Percentiles rank a stretch among this genome's conserved stretches.
phyloP scores from a whole-genome alignment of 2,888 invertebrate species.

The Neoascia interrupta region DNA sequence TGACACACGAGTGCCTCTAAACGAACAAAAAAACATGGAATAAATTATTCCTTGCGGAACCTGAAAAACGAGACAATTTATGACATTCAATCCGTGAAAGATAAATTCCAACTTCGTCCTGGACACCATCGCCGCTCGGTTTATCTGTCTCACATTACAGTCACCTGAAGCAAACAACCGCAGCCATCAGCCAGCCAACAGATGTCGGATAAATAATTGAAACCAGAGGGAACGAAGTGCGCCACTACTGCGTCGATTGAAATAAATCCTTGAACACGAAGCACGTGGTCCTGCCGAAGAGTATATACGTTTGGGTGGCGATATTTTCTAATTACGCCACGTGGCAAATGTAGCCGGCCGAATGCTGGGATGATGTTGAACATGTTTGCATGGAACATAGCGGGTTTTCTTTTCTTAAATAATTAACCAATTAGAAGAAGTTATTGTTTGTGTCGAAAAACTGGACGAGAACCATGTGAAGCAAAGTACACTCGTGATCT shows the following conservation, averaged over 20 bases:
- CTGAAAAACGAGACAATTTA: constrained; percentile 38
- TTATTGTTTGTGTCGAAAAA: constrained; percentile 17
- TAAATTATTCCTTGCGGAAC: constrained; percentile 15
- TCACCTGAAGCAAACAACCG: too few species aligned
- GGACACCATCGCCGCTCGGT: background rate
- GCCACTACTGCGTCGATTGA: too few species aligned
- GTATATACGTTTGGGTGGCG: background rate
- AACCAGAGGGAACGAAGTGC: background rate
- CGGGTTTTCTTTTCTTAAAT: constrained; percentile 16
- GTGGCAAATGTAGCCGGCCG: too few species aligned
- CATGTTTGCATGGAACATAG: background rate
- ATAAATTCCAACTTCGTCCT: constrained; percentile 10
- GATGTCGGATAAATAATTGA: constrained; percentile 38
- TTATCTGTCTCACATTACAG: too few species aligned
- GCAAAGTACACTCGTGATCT: too few species aligned
- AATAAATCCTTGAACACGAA: constrained; percentile 19
- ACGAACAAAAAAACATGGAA: background rate
- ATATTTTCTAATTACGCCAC: constrained; percentile 31
- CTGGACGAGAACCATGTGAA: constrained; percentile 1
- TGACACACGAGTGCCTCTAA: background rate
- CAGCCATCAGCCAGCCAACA: background rate
- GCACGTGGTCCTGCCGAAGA: background rate
- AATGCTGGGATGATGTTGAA: too few species aligned
- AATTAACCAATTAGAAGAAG: constrained; percentile 41
- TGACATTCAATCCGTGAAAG: constrained; percentile 25